Conservation (phyloP, 2,113 vertebrate genomes). For the Brachionichthys hirsutus region DNA sequence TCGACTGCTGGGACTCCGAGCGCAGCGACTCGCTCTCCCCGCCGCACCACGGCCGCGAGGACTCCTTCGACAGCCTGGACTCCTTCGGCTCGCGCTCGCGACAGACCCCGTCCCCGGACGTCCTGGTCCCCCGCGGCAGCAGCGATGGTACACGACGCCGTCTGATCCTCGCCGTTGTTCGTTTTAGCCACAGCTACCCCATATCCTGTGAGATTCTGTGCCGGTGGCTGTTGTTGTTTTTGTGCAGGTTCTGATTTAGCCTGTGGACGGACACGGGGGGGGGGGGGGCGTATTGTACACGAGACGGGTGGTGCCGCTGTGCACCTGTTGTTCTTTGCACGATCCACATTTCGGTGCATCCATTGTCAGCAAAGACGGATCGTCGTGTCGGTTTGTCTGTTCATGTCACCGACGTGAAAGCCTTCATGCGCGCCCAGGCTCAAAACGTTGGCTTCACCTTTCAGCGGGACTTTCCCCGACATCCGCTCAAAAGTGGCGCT, state of each 20-base stretch:
- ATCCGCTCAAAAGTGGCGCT: conserved; percentile 29
- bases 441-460: conserved; percentile 9
- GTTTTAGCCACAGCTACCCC: neutral
- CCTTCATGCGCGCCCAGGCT: no score
- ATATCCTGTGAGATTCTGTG: neutral
- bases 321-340: no score
- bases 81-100: conserved; percentile 94
- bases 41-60: conserved; percentile 89
- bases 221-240: neutral
- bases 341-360: no score
- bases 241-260: neutral
- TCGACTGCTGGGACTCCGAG: conserved; percentile 98
- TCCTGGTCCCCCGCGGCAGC: conserved; percentile 87
- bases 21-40: conserved; percentile 96
- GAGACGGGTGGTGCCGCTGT: no score
- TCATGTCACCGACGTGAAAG: no score
- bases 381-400: no score
- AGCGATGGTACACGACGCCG: conserved; percentile 86
- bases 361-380: no score
- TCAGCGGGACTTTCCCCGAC: conserved; percentile 24
- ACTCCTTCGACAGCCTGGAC: conserved; percentile 99
- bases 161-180: conserved; percentile 13
- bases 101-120: conserved; percentile 96
- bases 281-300: no score
- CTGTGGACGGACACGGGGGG: neutral